phyloP scores from a whole-genome alignment of 2,797 vertebrate species.

The Lutjanus campechanus region DNA sequence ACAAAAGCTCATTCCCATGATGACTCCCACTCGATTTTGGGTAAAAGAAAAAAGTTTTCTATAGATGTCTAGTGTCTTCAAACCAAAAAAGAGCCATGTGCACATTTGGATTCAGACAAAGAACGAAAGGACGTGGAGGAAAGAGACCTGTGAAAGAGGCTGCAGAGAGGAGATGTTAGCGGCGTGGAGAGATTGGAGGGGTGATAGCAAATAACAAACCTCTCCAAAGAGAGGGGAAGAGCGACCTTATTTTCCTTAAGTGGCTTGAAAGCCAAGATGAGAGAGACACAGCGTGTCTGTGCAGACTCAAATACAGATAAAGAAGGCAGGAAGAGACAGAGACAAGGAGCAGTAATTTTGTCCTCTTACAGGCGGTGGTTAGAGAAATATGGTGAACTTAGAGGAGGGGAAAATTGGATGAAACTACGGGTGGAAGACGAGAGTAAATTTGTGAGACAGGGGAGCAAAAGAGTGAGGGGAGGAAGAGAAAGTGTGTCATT shows the following conservation, averaged over 20 bases:
- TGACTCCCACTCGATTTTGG: neutral
- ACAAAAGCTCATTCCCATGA: neutral
- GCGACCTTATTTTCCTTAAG: conserved; percentile 29
- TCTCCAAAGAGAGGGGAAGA: conserved; percentile 14
- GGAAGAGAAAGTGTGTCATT: neutral
- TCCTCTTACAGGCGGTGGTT: neutral
- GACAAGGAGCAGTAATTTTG: neutral
- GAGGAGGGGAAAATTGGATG: conserved; percentile 1
- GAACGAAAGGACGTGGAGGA: neutral
- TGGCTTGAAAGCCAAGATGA: conserved; percentile 35
- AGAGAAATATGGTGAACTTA: neutral
- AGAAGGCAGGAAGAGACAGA: conserved; percentile 8
- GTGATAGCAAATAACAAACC: conserved; percentile 29
- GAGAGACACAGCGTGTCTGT: conserved; percentile 12
- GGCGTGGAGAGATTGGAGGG: conserved; percentile 15
- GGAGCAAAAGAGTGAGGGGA: neutral
- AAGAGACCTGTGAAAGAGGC: neutral
- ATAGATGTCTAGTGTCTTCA: neutral
- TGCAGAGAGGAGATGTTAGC: conserved; percentile 11
- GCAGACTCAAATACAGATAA: conserved; percentile 17
- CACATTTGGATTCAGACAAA: neutral
- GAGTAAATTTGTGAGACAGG: neutral
- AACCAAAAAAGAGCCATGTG: conserved; percentile 7
- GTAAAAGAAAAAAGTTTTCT: neutral
- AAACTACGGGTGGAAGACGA: neutral